phyloP scores from a whole-genome alignment of 1,140 invertebrate species.

The Bombus polaris region DNA sequence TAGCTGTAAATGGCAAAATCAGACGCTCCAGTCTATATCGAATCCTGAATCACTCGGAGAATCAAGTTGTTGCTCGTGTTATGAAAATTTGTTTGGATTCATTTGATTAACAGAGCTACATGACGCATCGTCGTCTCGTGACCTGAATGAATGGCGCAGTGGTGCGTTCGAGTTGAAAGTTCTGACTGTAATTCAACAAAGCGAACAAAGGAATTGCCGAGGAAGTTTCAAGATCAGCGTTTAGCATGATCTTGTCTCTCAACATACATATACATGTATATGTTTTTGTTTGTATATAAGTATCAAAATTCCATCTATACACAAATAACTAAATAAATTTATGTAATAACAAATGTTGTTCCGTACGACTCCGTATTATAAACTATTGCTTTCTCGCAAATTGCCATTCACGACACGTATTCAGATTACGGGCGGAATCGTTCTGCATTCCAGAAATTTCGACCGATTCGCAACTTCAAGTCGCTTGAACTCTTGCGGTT shows the following conservation, averaged over 20 bases:
- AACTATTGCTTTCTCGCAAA: slow-evolving; percentile 16
- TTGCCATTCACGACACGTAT: not conserved
- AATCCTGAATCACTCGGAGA: not conserved
- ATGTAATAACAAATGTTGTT: too few species aligned
- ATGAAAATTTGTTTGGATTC: slow-evolving; percentile 23
- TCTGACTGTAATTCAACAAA: not conserved
- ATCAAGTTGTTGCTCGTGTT: not conserved
- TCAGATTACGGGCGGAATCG: not conserved
- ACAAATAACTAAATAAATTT: not conserved
- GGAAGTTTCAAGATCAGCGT: not conserved
- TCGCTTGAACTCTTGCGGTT: not conserved
- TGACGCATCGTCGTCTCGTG: slow-evolving; percentile 24
- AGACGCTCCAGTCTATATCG: not conserved
- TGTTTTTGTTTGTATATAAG: not conserved
- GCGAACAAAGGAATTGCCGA: slow-evolving; percentile 25
- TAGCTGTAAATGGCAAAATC: not conserved
- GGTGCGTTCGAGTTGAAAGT: slow-evolving; percentile 10
- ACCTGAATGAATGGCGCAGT: slow-evolving; percentile 28
- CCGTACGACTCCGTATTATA: not conserved
- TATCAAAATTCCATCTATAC: not conserved
- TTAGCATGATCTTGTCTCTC: not conserved
- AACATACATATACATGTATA: too few species aligned
- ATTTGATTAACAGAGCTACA: not conserved
- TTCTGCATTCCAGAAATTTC: slow-evolving; percentile 35
- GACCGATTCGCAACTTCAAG: not conserved